These are phyloP conservation scores for Peromyscus polionotus DNA, from an alignment of 2,113 vertebrate genomes.

Conservation along the genomic window DNA sequence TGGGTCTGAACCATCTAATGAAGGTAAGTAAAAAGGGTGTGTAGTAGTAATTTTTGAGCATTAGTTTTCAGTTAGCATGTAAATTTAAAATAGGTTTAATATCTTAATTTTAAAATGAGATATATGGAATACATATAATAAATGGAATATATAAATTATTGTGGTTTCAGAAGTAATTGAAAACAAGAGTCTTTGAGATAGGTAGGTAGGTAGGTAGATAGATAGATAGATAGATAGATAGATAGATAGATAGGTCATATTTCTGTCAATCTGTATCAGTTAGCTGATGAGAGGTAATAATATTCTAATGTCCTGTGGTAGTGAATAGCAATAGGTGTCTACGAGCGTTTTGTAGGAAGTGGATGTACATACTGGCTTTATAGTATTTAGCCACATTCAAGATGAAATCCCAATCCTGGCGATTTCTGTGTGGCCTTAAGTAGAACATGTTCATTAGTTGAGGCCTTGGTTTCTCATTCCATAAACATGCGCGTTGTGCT, in stretches of 20 bases:
- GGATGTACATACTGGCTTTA: not conserved
- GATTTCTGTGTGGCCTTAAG: not conserved
- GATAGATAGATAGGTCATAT: too few species aligned
- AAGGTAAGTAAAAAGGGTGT: slow-evolving; percentile 10
- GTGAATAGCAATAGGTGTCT: not conserved
- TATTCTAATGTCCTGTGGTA: not conserved
- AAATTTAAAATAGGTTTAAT: slow-evolving; percentile 46
- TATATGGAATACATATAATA: not conserved
- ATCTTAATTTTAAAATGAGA: slow-evolving; percentile 51
- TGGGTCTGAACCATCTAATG: not conserved
- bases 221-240: too few species aligned
- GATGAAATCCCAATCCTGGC: not conserved
- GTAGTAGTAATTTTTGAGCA: slow-evolving; percentile 37
- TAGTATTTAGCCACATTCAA: not conserved
- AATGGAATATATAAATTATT: not conserved
- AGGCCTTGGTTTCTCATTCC: slow-evolving; percentile 25
- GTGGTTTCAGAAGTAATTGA: not conserved
- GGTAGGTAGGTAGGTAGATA: not conserved
- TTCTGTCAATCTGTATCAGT: not conserved
- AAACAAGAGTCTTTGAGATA: not conserved
- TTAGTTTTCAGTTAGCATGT: slow-evolving; percentile 12
- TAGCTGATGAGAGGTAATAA: not conserved
- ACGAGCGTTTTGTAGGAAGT: not conserved
- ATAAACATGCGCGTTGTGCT: not conserved
- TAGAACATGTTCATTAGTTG: not conserved